Percentiles rank a stretch among this genome's conserved stretches.
Conservation (phyloP, 2,797 vertebrate genomes). For the Nyctibius grandis region DNA sequence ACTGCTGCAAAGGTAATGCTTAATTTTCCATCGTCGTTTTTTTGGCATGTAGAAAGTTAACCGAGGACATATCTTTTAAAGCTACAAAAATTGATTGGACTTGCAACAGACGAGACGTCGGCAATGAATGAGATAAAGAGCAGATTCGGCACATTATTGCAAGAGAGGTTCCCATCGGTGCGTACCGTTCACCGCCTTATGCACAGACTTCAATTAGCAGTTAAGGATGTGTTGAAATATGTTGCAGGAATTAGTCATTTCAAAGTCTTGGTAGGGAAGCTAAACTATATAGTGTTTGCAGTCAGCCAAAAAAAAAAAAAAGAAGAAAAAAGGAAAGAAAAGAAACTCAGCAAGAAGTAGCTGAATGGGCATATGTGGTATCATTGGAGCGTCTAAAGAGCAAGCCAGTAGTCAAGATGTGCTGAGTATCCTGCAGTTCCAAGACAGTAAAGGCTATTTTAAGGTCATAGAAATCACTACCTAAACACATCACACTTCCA, state of each 20-base stretch:
- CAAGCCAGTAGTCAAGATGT: slow-evolving; percentile 46
- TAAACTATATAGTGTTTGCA: slow-evolving; percentile 54
- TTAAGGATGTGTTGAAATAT: slow-evolving; percentile 70
- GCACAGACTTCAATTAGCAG: slow-evolving; percentile 71
- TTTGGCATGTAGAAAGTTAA: slow-evolving; percentile 59
- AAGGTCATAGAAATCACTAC: slow-evolving; percentile 63
- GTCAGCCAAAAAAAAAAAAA: background rate
- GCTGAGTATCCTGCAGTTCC: slow-evolving; percentile 70
- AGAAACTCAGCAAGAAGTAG: slow-evolving; percentile 53
- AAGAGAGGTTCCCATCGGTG: slow-evolving; percentile 55
- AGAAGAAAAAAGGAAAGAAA: background rate
- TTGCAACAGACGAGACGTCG: slow-evolving; percentile 40
- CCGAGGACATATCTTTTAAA: slow-evolving; percentile 60
- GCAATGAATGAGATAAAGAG: slow-evolving; percentile 55
- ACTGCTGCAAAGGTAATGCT: slow-evolving; percentile 66
- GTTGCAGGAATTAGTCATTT: slow-evolving; percentile 68
- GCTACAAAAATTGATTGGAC: slow-evolving; percentile 59
- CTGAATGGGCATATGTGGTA: slow-evolving; percentile 65
- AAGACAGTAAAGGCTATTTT: slow-evolving; percentile 66
- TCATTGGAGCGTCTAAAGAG: slow-evolving; percentile 68
- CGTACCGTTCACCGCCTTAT: slow-evolving; percentile 31
- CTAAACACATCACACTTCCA: slow-evolving; percentile 15
- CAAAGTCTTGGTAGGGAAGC: slow-evolving; percentile 51
- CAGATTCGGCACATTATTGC: slow-evolving; percentile 33
- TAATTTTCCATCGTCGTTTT: slow-evolving; percentile 53